Evolutionary conservation across 2,888 invertebrate genomes (phyloP), one percentile per base, ranked within the genome.

Genomic region (Drosophila neoperkinsi): DNA sequence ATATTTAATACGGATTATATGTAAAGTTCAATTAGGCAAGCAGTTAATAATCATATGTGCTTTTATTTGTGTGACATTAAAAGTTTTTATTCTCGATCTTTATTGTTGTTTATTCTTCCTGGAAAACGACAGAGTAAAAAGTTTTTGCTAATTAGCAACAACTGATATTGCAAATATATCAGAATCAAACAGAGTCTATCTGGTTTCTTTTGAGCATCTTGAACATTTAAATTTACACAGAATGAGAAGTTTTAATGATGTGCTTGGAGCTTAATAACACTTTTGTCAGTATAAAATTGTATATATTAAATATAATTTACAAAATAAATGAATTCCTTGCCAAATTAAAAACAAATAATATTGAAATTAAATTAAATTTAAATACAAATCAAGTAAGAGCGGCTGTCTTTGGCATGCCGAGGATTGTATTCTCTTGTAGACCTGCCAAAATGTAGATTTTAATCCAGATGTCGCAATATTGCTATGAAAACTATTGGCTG

Each of bases 1-100:
- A 51, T 41, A 25, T 38, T 46, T 52, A 28, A 25, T 34, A 41
- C 7, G 16, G 28, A 51, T n/a, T 55, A 18, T 57, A 16, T 61
- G 18, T 18, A 16, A 30, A 41, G 41, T 31, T 13, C 28, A 38
- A 56, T 28, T 30, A 28, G 18, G 13, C 13, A 57, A 31, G 16
- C 41, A 21, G 30, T 41, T 41, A 10, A 21, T 38, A 56, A 16
- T 38, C 38, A 56, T 30, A 28, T 3, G 3, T 30, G n/a, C 38
- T 3, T 9, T 28, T 56, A 38, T 38, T 30, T n/a, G 13, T 28
- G n/a, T n/a, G 38, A 28, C 28, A 28, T 28, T 28, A 46, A 16
- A 28, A 46, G 56, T n/a, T 30, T n/a, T 13, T 16, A 9, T 28
- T 30, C 36, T 28, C 28, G n/a, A 38, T 28, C 25, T 53, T 34